phyloP scores from a whole-genome alignment of 2,888 invertebrate species.

The Amiota minor region DNA sequence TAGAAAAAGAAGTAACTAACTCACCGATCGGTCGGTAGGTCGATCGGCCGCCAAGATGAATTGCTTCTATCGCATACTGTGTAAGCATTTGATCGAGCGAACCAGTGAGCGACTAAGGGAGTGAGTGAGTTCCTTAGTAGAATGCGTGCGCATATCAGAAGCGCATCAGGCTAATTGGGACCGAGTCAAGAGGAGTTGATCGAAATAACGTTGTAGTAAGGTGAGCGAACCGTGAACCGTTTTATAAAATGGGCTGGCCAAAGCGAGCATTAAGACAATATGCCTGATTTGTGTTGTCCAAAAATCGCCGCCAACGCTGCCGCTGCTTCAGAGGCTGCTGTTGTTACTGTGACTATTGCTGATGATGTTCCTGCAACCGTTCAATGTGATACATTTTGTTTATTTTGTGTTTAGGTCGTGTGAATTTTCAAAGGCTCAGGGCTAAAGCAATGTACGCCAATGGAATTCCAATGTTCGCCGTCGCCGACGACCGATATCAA shows the following conservation, averaged over 20 bases:
- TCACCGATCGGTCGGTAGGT: neutral
- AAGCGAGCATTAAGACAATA: constrained; percentile 64
- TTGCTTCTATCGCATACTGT: constrained; percentile 53
- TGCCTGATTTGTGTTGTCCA: constrained; percentile 44
- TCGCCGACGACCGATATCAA: neutral
- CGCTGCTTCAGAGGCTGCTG: constrained; percentile 21
- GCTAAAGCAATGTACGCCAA: constrained; percentile 48
- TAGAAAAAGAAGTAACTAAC: neutral
- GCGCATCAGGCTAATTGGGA: constrained; percentile 72
- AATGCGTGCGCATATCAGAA: constrained; percentile 70
- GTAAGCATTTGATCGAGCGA: constrained; percentile 36
- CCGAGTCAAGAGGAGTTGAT: constrained; percentile 53
- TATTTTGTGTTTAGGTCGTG: constrained; percentile 68
- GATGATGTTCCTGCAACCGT: constrained; percentile 44
- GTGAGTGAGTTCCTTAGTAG: constrained; percentile 15
- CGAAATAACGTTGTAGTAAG: neutral
- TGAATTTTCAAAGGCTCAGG: constrained; percentile 68
- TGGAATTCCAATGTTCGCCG: constrained; percentile 22
- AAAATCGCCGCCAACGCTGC: constrained; percentile 22
- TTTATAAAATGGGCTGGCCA: constrained; percentile 50
- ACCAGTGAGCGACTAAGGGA: constrained; percentile 9
- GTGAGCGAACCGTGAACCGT: constrained; percentile 10
- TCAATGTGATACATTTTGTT: constrained; percentile 60
- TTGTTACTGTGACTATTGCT: constrained; percentile 20
- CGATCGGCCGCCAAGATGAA: neutral